These are phyloP conservation scores for Pemphigus obesinymphae DNA, from an alignment of 1,140 invertebrate genomes.

Conservation along the genomic window DNA sequence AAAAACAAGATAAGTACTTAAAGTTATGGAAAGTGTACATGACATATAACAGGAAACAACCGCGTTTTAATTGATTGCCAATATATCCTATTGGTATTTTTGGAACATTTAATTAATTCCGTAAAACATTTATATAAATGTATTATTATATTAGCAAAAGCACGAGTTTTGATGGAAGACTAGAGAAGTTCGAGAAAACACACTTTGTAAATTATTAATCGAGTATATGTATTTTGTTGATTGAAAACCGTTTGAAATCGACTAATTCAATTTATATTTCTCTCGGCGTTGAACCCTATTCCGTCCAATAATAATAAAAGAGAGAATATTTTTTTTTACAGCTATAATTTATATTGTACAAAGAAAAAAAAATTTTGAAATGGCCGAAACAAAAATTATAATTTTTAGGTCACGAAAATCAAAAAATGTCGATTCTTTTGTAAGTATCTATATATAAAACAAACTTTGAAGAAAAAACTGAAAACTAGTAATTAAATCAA, in stretches of 20 bases:
- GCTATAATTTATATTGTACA: too few species aligned
- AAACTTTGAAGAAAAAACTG: too few species aligned
- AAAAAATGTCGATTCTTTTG: too few species aligned
- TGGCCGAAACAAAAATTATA: too few species aligned
- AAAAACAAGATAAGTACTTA: background rate
- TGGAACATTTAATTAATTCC: background rate
- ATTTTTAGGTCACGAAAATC: too few species aligned
- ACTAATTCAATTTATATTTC: background rate
- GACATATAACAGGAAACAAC: background rate
- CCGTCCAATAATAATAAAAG: background rate
- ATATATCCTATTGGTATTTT: background rate
- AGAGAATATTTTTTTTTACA: too few species aligned
- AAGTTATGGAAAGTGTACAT: too few species aligned
- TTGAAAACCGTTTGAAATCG: background rate
- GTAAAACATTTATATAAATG: background rate
- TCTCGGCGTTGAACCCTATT: background rate
- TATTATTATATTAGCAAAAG: background rate
- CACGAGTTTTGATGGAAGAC: background rate
- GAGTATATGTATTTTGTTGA: background rate
- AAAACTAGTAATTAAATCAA: too few species aligned
- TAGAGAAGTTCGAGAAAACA: background rate
- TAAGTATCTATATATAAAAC: too few species aligned
- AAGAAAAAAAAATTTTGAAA: too few species aligned
- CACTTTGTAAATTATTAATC: constrained; percentile 2
- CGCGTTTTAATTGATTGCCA: constrained; percentile 8